These are phyloP conservation scores for Dicroscelio sp. DNA, from an alignment of 2,888 invertebrate species.

Conservation along the genomic window DNA sequence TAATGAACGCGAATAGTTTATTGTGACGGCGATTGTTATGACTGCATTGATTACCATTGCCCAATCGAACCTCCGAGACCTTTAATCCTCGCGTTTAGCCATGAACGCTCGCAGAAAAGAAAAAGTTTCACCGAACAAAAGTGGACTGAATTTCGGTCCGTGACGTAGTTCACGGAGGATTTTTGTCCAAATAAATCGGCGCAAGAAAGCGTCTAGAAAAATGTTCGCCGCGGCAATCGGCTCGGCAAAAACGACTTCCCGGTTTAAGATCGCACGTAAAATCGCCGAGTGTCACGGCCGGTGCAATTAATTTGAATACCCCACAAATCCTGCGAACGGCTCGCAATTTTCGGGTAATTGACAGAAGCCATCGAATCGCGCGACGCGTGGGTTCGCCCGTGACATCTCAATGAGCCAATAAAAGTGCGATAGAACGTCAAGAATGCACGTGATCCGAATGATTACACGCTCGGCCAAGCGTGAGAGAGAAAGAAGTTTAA, in stretches of 20 bases:
- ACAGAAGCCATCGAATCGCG: slow-evolving; percentile 57
- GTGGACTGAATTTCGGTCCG: too few species aligned
- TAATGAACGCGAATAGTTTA: slow-evolving; percentile 55
- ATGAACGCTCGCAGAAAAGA: too few species aligned
- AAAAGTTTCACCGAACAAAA: too few species aligned
- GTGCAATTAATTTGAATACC: slow-evolving; percentile 65
- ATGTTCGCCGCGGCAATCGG: not conserved
- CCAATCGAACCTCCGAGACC: slow-evolving; percentile 45
- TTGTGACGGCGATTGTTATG: slow-evolving; percentile 44
- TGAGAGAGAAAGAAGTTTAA: slow-evolving; percentile 60
- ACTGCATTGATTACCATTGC: slow-evolving; percentile 50
- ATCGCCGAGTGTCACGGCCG: slow-evolving; percentile 22
- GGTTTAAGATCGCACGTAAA: slow-evolving; percentile 50
- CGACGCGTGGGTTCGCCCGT: slow-evolving; percentile 67
- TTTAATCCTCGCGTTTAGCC: slow-evolving; percentile 9
- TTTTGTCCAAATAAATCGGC: too few species aligned
- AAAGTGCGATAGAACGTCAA: slow-evolving; percentile 78
- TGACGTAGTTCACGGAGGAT: too few species aligned
- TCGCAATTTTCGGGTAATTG: slow-evolving; percentile 75
- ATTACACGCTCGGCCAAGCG: slow-evolving; percentile 73
- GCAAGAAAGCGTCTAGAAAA: too few species aligned
- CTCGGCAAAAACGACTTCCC: slow-evolving; percentile 28
- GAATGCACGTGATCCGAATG: slow-evolving; percentile 77
- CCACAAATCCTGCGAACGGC: slow-evolving; percentile 56
- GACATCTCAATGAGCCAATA: slow-evolving; percentile 77